A percentile compares a stretch with the other conserved stretches of the same genome.
Evolutionary conservation across 2,888 invertebrate genomes (phyloP).

Genomic region (Polietes domitor): DNA sequence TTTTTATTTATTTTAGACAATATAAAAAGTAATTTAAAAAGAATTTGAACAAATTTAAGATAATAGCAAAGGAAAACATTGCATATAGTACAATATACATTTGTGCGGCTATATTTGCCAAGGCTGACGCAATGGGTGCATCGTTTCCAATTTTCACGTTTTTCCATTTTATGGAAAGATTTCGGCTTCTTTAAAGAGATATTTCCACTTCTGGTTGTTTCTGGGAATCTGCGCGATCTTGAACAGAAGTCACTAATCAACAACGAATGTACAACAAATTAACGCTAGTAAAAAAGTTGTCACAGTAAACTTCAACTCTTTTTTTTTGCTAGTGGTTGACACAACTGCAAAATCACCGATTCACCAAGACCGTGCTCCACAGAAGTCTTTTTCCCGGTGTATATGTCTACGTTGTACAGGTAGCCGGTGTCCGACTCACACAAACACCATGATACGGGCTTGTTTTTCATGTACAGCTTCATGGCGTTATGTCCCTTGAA

Average conservation of each 20-base stretch:
- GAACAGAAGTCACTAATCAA: not conserved
- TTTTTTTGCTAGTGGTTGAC: slow-evolving; percentile 12
- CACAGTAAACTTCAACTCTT: not conserved
- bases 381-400: slow-evolving; percentile 13
- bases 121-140: no score
- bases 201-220: not conserved
- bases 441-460: slow-evolving; percentile 8
- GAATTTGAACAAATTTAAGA: no score
- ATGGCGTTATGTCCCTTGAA: not conserved
- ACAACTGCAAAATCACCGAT: slow-evolving; percentile 24
- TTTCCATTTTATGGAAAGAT: no score
- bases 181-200: no score
- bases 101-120: no score
- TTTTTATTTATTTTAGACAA: no score
- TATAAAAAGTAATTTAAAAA: no score
- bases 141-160: no score
- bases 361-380: slow-evolving; percentile 33
- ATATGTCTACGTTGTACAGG: slow-evolving; percentile 23
- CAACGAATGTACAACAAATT: not conserved
- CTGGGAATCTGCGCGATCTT: not conserved
- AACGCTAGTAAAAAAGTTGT: not conserved
- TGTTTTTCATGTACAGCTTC: not conserved
- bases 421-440: slow-evolving; percentile 10
- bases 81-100: no score
- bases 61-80: no score